Evolutionary conservation across 2,888 invertebrate species (phyloP), one percentile per base, ranked within the genome.

Genomic region (Clistopyga incitator): DNA sequence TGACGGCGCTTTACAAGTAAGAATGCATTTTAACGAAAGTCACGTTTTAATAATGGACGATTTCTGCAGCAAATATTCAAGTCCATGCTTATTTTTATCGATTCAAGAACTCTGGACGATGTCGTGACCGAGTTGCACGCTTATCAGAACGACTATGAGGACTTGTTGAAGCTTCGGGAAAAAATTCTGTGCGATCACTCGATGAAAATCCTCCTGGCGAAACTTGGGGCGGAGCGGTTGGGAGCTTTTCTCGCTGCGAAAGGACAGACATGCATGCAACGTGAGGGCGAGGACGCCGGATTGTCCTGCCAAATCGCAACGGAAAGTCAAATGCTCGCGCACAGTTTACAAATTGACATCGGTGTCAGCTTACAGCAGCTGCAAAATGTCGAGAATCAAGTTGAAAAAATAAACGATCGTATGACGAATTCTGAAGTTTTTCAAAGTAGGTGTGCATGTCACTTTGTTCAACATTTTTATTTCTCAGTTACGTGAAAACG

Each of bases 1-100:
- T 97, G 83, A 94, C 95, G 86, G 94, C 94, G 54, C 94, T 97
- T 85, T 95, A 96, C 90, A 95, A 95, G 97, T 97, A 93, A 94
- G 95, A 94, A 67, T 47, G 34, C 34, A 75, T 70, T 3, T 72
- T 52, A 29, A 20, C 70, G 77, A 59, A 67, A 52, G 6, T 3
- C 10, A 59, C 15, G 45, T 18, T 29, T 18, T 11, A 13, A 64
- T 11, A 25, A 15, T 11, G 15, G n/a, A 4, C 0, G 65, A 38
- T 34, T 15, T 38, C n/a, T n/a, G 11, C 50, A 1, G 3, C 20
- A 8, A 47, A 29, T 38, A 6, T 47, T 23, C 0, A 67, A 59
- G 42, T 29, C 1, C 15, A 34, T 59, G 18, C 18, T 64, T n/a
- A 23, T 78, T 54, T 79, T 50, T 42, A n/a, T 78, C 77, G 56